Base-by-base conservation (phyloP, 2,797 vertebrate genomes). In the Ctenopoma multispine region DNA sequence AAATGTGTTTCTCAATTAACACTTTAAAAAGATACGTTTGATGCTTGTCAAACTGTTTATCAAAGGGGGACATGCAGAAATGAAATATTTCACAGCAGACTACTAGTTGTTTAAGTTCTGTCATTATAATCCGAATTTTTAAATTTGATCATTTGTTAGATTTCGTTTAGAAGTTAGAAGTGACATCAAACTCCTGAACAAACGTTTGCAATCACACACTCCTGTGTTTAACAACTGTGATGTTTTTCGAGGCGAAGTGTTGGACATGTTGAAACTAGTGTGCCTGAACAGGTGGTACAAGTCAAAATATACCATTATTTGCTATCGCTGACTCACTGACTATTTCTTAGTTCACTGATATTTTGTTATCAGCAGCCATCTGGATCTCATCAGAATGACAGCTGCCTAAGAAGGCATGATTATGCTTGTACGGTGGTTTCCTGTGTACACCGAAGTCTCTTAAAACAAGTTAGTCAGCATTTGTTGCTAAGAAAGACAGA, bases 221-320 rank as follows among this genome's bases (percentile, higher is more conserved):
- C 41, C 38, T 18, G 21, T 67, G n/a, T 46, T 55, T 24, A 63
- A 83, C 36, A 66, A 34, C 47, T 72, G 23, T 65, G 85, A 72
- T 48, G 80, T 88, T 69, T 63, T 3, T 14, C 13, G 34, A 24
- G 24, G 15, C 24, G 14, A 83, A 44, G 29, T 20, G 27, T 53
- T 17, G 24, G 57, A 72, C 85, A 74, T 80, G 89, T 84, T 72
- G 50, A 0, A 5, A 89, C 88, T 68, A 5, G 89, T 44, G 24
- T 0, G 4, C 17, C 61, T 21, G n/a, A 59, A 27, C 61, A 80
- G 67, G 66, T 75, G 71, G 74, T 61, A 20, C 38, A 41, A 2
- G 8, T 47, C 53, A 43, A 6, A 14, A 29, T 43, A 15, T 64
- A 12, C 10, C 43, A 4, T 66, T 44, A 46, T 58, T 48, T 63